Base-by-base conservation (phyloP, 2,888 invertebrate species). In the Ganaspis brasiliensis region DNA sequence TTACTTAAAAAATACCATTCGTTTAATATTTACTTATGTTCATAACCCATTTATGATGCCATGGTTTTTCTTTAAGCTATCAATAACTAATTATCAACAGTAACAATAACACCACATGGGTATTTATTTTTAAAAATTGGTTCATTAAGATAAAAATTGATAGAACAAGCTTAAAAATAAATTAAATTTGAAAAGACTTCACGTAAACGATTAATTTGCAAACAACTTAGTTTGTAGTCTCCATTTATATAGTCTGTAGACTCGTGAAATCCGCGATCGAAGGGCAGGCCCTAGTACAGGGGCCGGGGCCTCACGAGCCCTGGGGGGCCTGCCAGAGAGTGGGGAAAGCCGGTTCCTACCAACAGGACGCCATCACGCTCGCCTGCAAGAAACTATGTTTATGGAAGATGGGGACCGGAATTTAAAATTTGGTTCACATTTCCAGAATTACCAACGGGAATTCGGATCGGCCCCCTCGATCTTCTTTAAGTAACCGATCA, bases 271-370 rank as follows among this genome's bases (percentile, higher is more conserved):
- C 12, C 61, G n/a, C n/a, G 59, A 61, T 61, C 55, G 73, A 76
- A 87, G 85, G 86, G 86, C 86, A 85, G 87, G 82, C 80, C 84
- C 80, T 80, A 77, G 82, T 82, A 79, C 82, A 73, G 79, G 78
- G 80, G 76, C 76, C 77, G 57, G 79, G 83, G 80, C 81, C 83
- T 84, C 83, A 75, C 79, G 78, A 85, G 84, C 86, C 85, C 85
- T 79, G 82, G 85, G 85, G 87, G 86, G 85, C 81, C 84, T 76
- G 79, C 57, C 74, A 77, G 81, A 71, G 71, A 79, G 90, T 86
- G 88, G 91, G 91, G 90, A 89, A 86, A 91, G 90, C 91, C 91
- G 91, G 91, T 91, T 91, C 82, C 84, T 37, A 83, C 83, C 86
- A 86, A 82, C 85, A 83, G 83, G 89, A 87, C 90, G 90, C 90